phyloP scores from a whole-genome alignment of 2,113 vertebrate genomes.

The Aramus guarauna region DNA sequence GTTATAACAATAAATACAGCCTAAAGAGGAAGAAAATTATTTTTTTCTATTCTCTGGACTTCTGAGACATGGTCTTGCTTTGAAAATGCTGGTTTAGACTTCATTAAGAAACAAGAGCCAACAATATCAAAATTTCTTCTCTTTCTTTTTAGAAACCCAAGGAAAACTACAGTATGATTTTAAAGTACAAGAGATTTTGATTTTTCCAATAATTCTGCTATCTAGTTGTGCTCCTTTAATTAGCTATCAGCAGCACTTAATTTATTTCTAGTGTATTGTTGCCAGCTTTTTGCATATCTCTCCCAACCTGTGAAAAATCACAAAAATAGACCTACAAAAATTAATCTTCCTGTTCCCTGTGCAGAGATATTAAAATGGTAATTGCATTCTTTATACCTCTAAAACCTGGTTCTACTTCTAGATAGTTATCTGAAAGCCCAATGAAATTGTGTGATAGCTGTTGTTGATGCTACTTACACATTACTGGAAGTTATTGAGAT shows the following conservation, averaged over 20 bases:
- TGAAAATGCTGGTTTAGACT: background rate
- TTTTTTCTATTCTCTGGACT: background rate
- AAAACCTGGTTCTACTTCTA: background rate
- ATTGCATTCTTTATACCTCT: constrained; percentile 32
- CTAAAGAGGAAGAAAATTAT: background rate
- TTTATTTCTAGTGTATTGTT: background rate
- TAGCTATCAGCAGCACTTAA: constrained; percentile 28
- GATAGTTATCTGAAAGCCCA: constrained; percentile 48
- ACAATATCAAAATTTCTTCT: background rate
- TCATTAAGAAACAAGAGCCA: background rate
- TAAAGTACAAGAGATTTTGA: background rate
- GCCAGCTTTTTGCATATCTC: background rate
- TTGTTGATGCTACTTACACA: constrained; percentile 3
- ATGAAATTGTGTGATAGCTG: constrained; percentile 22
- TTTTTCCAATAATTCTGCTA: background rate
- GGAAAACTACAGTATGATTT: background rate
- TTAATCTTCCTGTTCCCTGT: constrained; percentile 36
- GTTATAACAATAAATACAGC: background rate
- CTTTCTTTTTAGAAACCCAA: background rate
- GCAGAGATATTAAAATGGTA: constrained; percentile 56
- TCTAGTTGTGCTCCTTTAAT: constrained; percentile 1
- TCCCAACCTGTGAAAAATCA: constrained; percentile 2
- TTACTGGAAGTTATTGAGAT: background rate
- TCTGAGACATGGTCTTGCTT: background rate
- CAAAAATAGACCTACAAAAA: constrained; percentile 39